Conservation (phyloP, 2,888 invertebrate species). For the Amiota communis region DNA sequence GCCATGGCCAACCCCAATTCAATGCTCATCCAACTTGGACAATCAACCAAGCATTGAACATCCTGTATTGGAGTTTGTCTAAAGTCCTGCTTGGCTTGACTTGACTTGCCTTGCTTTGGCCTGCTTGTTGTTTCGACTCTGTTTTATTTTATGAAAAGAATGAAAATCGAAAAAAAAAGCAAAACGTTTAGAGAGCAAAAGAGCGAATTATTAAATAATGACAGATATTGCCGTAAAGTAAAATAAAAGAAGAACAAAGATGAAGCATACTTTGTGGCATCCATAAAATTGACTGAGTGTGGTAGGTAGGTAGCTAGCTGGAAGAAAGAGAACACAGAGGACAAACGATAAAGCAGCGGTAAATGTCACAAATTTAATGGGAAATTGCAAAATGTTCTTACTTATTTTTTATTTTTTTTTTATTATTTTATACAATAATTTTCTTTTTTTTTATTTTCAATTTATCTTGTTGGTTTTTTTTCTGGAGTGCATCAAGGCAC, state of each 20-base stretch:
- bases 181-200: conserved; percentile 20
- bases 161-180: too few species aligned
- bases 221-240: conserved; percentile 30
- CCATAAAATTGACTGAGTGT: background rate
- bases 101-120: background rate
- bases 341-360: conserved; percentile 8
- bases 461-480: background rate
- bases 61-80: background rate
- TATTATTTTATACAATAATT: too few species aligned
- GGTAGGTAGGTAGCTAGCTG: too few species aligned
- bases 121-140: background rate
- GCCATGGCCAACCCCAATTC: background rate
- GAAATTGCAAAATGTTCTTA: conserved; percentile 12
- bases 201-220: conserved; percentile 26
- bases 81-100: background rate
- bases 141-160: conserved; percentile 5
- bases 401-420: background rate
- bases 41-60: background rate
- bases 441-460: background rate
- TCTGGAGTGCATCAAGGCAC: background rate
- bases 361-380: conserved; percentile 22
- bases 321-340: background rate
- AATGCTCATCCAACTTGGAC: conserved; percentile 2
- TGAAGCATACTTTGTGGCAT: background rate
- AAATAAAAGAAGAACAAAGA: background rate